These are phyloP conservation scores for Caradrina clavipalpis DNA, from an alignment of 2,888 invertebrate species.

Conservation along the genomic window DNA sequence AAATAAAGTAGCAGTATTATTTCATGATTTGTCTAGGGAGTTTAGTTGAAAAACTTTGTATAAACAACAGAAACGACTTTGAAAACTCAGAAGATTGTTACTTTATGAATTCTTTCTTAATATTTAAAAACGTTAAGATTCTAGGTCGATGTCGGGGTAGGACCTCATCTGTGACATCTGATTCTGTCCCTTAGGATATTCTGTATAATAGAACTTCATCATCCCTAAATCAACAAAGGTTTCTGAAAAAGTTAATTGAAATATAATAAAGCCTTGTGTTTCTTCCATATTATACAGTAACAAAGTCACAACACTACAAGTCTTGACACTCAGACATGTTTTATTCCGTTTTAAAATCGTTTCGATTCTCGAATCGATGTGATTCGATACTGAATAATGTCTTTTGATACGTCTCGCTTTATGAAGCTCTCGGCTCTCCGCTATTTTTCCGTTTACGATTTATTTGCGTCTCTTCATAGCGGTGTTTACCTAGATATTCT, in stretches of 20 bases:
- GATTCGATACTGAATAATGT: constrained; percentile 78
- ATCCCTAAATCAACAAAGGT: constrained; percentile 6
- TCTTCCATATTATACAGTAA: constrained; percentile 26
- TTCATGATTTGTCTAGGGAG: constrained; percentile 51
- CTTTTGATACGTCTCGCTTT: constrained; percentile 75
- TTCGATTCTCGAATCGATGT: constrained; percentile 63
- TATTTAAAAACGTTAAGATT: constrained; percentile 24
- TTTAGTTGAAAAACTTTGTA: constrained; percentile 31
- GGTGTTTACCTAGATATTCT: constrained; percentile 60
- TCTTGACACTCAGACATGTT: constrained; percentile 58
- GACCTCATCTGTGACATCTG: constrained; percentile 8
- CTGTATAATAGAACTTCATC: constrained; percentile 1
- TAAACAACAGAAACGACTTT: constrained; percentile 41
- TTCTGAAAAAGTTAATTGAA: constrained; percentile 10
- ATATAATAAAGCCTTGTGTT: constrained; percentile 8
- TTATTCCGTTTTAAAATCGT: constrained; percentile 71
- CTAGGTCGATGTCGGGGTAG: constrained; percentile 2
- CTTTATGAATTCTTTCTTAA: constrained; percentile 45
- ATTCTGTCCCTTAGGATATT: background rate
- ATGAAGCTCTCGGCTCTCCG: constrained; percentile 71
- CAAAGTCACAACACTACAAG: constrained; percentile 57
- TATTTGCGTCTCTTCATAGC: constrained; percentile 72
- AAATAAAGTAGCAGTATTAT: constrained; percentile 35
- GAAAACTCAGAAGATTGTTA: constrained; percentile 39
- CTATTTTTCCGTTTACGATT: constrained; percentile 75